Percentiles rank a stretch among this genome's conserved stretches.
Evolutionary conservation across 2,888 invertebrate species (phyloP).

Genomic region (Dorcus hopei): DNA sequence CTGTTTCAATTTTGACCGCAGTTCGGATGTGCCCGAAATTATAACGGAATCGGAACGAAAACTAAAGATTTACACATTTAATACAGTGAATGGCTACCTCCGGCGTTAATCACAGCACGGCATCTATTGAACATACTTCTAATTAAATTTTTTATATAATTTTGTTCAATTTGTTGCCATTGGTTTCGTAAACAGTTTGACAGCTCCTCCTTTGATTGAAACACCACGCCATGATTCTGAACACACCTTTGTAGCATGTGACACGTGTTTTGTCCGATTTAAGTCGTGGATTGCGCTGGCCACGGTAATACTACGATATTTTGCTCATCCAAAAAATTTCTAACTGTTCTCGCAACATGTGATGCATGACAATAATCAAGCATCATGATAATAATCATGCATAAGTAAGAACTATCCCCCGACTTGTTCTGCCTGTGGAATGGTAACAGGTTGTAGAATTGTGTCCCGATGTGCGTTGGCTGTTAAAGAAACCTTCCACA

Average conservation of each 20-base stretch:
- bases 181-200: neutral
- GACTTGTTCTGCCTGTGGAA: slow-evolving; percentile 5
- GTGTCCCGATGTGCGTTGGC: too few species aligned
- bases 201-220: neutral
- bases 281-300: slow-evolving; percentile 21
- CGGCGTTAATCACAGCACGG: too few species aligned
- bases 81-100: too few species aligned
- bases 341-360: slow-evolving; percentile 7
- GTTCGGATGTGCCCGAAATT: too few species aligned
- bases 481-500: too few species aligned
- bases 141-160: slow-evolving; percentile 11
- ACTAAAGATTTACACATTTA: neutral
- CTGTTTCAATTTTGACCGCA: too few species aligned
- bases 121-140: slow-evolving; percentile 6
- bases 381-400: slow-evolving; percentile 22
- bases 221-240: neutral
- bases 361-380: slow-evolving; percentile 19
- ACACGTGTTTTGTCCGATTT: slow-evolving; percentile 22
- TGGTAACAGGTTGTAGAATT: too few species aligned
- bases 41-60: neutral
- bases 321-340: too few species aligned
- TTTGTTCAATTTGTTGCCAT: slow-evolving; percentile 1
- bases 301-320: slow-evolving; percentile 1
- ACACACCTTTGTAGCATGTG: slow-evolving; percentile 4
- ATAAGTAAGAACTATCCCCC: slow-evolving; percentile 18